Base-by-base conservation (phyloP, 2,113 vertebrate species). In the Labeo rohita region DNA sequence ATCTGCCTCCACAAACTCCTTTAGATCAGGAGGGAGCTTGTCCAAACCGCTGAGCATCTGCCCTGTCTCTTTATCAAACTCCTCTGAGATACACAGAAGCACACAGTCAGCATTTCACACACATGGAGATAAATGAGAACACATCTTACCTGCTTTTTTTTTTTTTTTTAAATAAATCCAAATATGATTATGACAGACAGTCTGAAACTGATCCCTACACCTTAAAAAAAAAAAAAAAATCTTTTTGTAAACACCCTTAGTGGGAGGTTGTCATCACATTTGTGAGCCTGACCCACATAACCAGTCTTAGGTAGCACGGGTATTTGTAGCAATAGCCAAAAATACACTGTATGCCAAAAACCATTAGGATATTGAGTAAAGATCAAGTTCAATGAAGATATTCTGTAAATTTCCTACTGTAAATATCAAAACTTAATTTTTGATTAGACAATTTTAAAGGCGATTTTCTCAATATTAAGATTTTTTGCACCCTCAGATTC, bases 1-100 rank as follows among this genome's bases (percentile, higher is more conserved):
- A 91, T 99, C 98, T 91, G 96, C 97, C 85, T 96, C 97, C 85
- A 99, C 98, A 0, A 95, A 99, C 78, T 97, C 96, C 92, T 96
- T 96, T 91, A 99, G 94, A 91, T 99, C 98, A 0, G 95, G 94
- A 21, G 98, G 98, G 1, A 99, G 91, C 0, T 97, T 98, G 93
- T 99, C 97, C 94, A 99, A 94, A 87, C 98, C 98, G 66, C 95
- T 95, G 90, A 98, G 94, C 21, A 96, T 91, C 92, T 99, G 98
- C 0, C 97, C 98, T 0, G 97, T 99, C 93, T 98, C 98, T 87
- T 98, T 98, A 91, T 98, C 97, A 86, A 98, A 97, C 80, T 99
- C 97, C 87, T 99, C 98, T 99, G 94, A 84, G 43, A 79, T 1
- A 74, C 45, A 89, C 45, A 59, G 4, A 86, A 65, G 28, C 52